phyloP scores from a whole-genome alignment of 2,888 invertebrate species.

The Ditula angustiorana region DNA sequence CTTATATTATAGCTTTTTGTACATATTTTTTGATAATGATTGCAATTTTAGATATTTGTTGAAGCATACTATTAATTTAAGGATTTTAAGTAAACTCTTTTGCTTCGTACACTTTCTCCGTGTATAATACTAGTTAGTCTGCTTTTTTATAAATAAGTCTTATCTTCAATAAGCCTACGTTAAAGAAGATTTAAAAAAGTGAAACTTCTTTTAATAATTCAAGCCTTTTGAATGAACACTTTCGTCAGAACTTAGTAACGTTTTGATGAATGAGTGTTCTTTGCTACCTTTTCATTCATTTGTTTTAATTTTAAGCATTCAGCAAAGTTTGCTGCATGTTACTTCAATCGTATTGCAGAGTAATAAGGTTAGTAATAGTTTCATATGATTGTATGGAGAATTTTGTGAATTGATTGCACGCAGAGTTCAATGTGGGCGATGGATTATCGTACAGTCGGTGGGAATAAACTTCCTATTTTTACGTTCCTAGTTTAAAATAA shows the following conservation, averaged over 20 bases:
- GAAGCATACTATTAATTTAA: no score
- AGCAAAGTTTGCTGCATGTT: not conserved
- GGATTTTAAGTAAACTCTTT: not conserved
- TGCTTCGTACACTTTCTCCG: not conserved
- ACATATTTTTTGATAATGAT: no score
- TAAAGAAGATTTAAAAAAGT: conserved; percentile 25
- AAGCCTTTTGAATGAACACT: conserved; percentile 30
- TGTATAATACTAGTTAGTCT: not conserved
- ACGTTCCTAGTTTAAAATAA: no score
- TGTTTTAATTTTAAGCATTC: conserved; percentile 28
- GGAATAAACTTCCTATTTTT: not conserved
- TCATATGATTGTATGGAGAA: not conserved
- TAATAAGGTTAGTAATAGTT: not conserved
- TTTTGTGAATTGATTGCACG: conserved; percentile 22
- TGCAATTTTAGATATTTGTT: no score
- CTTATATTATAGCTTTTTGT: no score
- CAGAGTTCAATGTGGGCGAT: conserved; percentile 35
- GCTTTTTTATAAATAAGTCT: not conserved
- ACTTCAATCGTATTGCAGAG: not conserved
- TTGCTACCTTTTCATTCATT: conserved; percentile 39
- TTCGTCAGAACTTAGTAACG: conserved; percentile 30
- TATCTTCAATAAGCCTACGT: conserved; percentile 4
- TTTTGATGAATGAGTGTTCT: conserved; percentile 28
- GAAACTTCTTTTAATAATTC: conserved; percentile 29
- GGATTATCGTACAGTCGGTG: conserved; percentile 32